phyloP scores from a whole-genome alignment of 2,797 vertebrate species.

The Odontamblyopus rebecca region DNA sequence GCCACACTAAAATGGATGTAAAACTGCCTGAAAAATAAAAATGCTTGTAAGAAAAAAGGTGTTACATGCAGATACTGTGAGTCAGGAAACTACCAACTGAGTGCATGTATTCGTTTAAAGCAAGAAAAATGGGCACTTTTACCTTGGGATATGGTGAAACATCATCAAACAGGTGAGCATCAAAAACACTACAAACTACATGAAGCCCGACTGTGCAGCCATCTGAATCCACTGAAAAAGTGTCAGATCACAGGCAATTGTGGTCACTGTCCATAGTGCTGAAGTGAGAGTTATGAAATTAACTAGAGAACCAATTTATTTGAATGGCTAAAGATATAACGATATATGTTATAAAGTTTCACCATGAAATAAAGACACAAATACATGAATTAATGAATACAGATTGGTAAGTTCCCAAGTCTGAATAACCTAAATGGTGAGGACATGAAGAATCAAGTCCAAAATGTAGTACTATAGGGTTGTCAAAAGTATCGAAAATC shows the following conservation, averaged over 20 bases:
- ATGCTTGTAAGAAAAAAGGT: neutral
- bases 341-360: no score
- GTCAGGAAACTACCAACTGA: neutral
- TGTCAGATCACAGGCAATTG: slow-evolving; percentile 5
- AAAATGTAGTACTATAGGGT: no score
- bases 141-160: slow-evolving; percentile 10
- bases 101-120: neutral
- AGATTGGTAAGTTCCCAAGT: no score
- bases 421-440: no score
- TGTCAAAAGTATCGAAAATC: no score
- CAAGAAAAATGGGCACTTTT: neutral
- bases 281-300: slow-evolving; percentile 18
- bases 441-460: no score
- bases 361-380: no score
- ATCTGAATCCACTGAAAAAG: slow-evolving; percentile 5
- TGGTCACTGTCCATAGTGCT: slow-evolving; percentile 34
- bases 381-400: no score
- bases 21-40: neutral
- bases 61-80: slow-evolving; percentile 8
- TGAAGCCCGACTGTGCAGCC: slow-evolving; percentile 9
- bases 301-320: neutral
- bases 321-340: no score
- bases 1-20: slow-evolving; percentile 2
- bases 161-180: slow-evolving; percentile 13
- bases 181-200: slow-evolving; percentile 15